Conservation (phyloP, 2,888 invertebrate species). For the Ceratothoa steindachneri region DNA sequence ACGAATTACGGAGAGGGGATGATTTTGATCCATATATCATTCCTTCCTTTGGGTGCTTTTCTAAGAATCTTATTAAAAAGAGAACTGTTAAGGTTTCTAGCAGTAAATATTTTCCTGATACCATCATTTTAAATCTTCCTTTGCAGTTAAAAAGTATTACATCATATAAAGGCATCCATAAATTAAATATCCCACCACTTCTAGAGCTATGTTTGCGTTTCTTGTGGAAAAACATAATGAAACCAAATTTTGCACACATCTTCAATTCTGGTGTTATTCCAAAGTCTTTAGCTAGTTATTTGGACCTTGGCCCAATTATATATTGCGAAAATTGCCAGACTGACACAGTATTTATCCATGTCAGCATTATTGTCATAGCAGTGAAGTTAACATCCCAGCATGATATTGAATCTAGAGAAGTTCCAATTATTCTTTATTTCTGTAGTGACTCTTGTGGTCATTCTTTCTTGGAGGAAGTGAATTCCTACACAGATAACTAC, state of each 20-base stretch:
- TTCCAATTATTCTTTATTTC: not conserved
- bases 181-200: not conserved
- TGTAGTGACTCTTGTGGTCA: conserved; percentile 1
- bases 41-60: not conserved
- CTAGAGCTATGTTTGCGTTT: not conserved
- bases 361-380: not conserved
- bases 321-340: not conserved
- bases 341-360: not conserved
- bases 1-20: not conserved
- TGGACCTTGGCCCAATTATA: not conserved
- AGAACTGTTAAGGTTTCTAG: not conserved
- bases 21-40: not conserved
- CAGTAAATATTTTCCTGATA: not conserved
- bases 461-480: not conserved
- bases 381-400: not conserved
- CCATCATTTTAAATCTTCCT: not conserved
- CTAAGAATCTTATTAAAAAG: not conserved
- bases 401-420: not conserved
- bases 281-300: not conserved
- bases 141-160: not conserved
- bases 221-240: not conserved
- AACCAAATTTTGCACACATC: not conserved
- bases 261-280: not conserved
- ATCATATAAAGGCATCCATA: not conserved
- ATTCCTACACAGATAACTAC: not conserved